Base-by-base conservation (phyloP, 2,797 vertebrate genomes). In the Siniperca scherzeri region DNA sequence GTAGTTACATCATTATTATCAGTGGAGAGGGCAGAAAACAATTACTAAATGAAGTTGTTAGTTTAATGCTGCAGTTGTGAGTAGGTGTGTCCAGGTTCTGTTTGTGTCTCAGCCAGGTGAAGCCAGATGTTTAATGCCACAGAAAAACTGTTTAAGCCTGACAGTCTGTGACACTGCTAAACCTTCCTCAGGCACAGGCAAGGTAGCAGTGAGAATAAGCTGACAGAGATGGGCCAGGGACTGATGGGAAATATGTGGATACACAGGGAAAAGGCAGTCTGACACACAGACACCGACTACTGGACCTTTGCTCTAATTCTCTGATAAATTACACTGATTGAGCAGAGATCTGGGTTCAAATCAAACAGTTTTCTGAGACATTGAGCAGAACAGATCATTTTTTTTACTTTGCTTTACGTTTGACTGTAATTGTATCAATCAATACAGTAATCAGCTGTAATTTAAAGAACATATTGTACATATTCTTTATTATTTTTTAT, bases 191-290 rank as follows among this genome's bases (percentile, higher is more conserved):
- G 44, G 40, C 21, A 7, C 17, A 68, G 67, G n/a, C 10, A 14
- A 8, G 1, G 25, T 59, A 38, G 82, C 42, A 38, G 44, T 70
- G 42, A 62, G 36, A 66, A 19, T 11, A n/a, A 33, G 69, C 50
- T 42, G n/a, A 69, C 48, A 21, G 59, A 52, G 57, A 27, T 21
- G 33, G 52, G 65, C 59, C 59, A 65, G 30, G 27, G 25, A 38
- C 66, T 79, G 65, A 69, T 67, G 73, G 59, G 21, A 77, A 64
- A 55, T 13, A 66, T 44, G 70, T 44, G 70, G 30, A 38, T 44
- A 70, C 68, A 57, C 25, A 52, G 55, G 21, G 50, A 25, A 27
- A 56, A 62, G 25, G 7, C 21, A 48, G 56, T 60, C 25, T 17
- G 60, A 40, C 55, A 56, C 36, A 70, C 19, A 60, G 50, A 22